Evolutionary conservation across 2,888 invertebrate genomes (phyloP), one percentile per base, ranked within the genome.

Genomic region (Tinea trinotella): DNA sequence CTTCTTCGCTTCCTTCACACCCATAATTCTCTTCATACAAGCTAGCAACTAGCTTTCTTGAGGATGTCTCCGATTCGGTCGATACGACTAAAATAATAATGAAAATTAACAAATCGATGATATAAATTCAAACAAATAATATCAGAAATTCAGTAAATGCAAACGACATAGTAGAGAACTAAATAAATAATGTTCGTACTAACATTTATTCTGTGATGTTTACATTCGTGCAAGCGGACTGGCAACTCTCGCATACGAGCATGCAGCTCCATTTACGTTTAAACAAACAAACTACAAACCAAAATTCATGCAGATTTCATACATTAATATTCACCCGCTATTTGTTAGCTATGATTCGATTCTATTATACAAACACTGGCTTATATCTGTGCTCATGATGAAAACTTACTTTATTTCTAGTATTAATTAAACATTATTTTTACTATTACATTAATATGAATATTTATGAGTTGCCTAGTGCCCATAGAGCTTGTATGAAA

Each of bases 251-350:
- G n/a, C 12, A 40, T 35, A 35, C n/a, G n/a, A n/a, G n/a, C n/a
- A n/a, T 40, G 40, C 40, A 15, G 13, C 13, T 40, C 40, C 3
- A 12, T 35, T 35, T 35, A 22, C 35, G 3, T 10, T 3, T n/a
- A 7, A 40, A 13, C 40, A 13, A 30, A 30, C 40, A 40, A 40
- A 40, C 40, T 40, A 3, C 40, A 40, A 40, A 30, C 30, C 13
- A 40, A 40, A 40, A 40, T 40, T 13, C 40, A 40, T 40, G 40
- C 40, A 40, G 40, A 40, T 40, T 40, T 40, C 15, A 40, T 15
- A n/a, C n/a, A 13, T 30, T 30, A 40, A 40, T 40, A 40, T 40
- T 12, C 13, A 15, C 15, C 35, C 40, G 7, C 13, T 40, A 15
- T 40, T 40, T 40, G 40, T 6, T 15, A 15, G 40, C n/a, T 10